Conservation (phyloP, 2,113 vertebrate genomes). For the Semicossyphus pulcher region DNA sequence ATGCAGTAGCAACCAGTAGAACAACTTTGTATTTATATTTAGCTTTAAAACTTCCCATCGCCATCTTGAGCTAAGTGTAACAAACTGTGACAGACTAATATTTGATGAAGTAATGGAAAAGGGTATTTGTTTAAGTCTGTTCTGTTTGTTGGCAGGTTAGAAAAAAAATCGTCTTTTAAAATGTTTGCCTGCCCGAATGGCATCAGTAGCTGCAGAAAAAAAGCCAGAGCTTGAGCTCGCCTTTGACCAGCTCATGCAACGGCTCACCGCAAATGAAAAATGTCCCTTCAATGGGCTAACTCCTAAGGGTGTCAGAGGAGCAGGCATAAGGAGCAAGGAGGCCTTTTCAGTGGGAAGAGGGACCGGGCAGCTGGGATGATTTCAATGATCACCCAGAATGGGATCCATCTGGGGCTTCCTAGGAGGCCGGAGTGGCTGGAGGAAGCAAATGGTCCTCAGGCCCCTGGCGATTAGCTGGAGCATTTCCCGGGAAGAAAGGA, state of each 20-base stretch:
- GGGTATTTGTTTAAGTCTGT: no score
- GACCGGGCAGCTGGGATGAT: constrained; percentile 45
- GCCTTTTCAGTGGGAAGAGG: constrained; percentile 28
- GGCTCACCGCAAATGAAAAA: constrained; percentile 29
- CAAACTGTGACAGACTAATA: no score
- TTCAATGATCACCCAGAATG: constrained; percentile 63
- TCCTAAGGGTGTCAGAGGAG: constrained; percentile 29
- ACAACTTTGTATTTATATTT: no score
- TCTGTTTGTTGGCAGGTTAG: no score
- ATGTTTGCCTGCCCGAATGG: no score
- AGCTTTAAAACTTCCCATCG: no score
- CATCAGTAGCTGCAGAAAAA: neutral
- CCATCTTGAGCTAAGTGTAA: no score
- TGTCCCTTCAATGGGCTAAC: constrained; percentile 20
- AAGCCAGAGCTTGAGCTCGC: neutral
- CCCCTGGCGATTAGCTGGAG: constrained; percentile 51
- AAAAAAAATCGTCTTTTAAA: no score
- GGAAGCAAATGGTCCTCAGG: constrained; percentile 63
- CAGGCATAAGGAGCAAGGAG: constrained; percentile 11
- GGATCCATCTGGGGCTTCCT: constrained; percentile 60
- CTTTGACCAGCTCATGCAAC: constrained; percentile 5
- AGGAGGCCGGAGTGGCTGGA: constrained; percentile 55
- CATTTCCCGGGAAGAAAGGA: constrained; percentile 40
- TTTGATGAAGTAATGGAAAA: no score
- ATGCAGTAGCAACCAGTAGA: no score